Conservation (phyloP, 2,113 vertebrate genomes). For the Zosterops borbonicus region DNA sequence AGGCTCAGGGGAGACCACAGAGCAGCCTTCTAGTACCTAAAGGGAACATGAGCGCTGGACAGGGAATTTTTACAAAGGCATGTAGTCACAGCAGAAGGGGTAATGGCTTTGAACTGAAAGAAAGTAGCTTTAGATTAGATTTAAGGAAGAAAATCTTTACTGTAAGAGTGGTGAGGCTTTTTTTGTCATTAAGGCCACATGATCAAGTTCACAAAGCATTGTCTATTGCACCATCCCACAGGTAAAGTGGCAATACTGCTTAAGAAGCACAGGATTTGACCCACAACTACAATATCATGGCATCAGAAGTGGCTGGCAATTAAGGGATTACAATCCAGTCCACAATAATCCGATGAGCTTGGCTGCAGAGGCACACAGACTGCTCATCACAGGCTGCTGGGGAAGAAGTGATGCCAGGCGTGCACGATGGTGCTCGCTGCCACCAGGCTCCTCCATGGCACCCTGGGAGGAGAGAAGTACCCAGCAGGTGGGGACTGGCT, state of each 20-base stretch:
- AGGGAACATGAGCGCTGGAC: background rate
- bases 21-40: background rate
- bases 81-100: background rate
- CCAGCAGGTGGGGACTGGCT: background rate
- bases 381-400: background rate
- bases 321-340: slow-evolving; percentile 38
- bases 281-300: background rate
- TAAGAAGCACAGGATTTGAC: background rate
- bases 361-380: background rate
- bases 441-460: background rate
- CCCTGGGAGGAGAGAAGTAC: background rate
- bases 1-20: background rate
- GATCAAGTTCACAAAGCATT: rapidly evolving
- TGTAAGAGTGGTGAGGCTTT: background rate
- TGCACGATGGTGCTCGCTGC: rapidly evolving
- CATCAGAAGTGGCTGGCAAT: slow-evolving; percentile 57
- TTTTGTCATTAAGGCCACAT: background rate
- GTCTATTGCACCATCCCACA: background rate
- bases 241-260: background rate
- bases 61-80: background rate
- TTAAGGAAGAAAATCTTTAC: background rate
- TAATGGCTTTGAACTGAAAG: background rate
- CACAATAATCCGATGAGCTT: slow-evolving; percentile 30
- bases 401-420: rapidly evolving
- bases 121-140: background rate